Evolutionary conservation across 2,888 invertebrate genomes (phyloP).

Genomic region (Tenthredo livida): DNA sequence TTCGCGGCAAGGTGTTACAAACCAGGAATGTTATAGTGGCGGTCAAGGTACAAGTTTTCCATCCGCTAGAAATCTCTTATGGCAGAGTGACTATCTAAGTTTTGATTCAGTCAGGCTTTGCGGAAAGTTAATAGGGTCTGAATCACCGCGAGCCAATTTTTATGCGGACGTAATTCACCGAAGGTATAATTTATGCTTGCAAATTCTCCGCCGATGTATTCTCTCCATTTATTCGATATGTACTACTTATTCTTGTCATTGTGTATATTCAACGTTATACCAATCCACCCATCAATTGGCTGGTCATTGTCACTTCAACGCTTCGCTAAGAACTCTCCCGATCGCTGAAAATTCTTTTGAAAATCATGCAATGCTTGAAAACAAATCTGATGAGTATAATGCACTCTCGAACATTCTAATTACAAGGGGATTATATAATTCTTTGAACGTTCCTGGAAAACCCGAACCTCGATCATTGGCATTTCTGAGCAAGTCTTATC

Average conservation of each 20-base stretch:
- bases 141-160: constrained; percentile 10
- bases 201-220: not conserved
- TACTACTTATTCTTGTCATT: not conserved
- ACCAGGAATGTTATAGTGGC: constrained; percentile 68
- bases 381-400: not conserved
- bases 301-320: not conserved
- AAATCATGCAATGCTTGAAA: not conserved
- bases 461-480: not conserved
- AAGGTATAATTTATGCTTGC: not conserved
- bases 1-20: constrained; percentile 63
- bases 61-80: constrained; percentile 12
- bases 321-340: not conserved
- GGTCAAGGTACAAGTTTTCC: constrained; percentile 64
- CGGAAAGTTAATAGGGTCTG: constrained; percentile 11
- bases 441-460: not conserved
- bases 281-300: not conserved
- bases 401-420: not conserved
- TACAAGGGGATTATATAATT: not conserved
- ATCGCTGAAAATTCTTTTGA: not conserved
- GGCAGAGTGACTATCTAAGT: constrained; percentile 39
- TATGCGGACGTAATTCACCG: not conserved
- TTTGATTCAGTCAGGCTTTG: not conserved
- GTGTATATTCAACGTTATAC: not conserved
- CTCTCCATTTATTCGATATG: not conserved
- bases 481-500: not conserved